Conservation (phyloP, 2,888 invertebrate species). For the Sesia apiformis region DNA sequence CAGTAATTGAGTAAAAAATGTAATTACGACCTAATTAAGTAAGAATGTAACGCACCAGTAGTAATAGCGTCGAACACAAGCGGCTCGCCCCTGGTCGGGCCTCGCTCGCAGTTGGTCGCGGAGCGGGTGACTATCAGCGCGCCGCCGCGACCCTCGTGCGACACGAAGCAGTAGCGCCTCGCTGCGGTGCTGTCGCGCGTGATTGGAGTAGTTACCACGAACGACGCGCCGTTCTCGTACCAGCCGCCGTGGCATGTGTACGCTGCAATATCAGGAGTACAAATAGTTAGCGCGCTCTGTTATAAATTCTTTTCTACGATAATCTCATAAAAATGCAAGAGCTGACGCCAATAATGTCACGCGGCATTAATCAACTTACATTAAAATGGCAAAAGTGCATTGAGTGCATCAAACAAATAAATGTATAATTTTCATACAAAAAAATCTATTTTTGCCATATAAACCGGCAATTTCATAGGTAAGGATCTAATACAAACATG, state of each 20-base stretch:
- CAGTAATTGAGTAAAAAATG: background rate
- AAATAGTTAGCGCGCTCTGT: too few relatives aligned
- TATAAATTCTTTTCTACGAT: too few relatives aligned
- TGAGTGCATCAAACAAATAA: too few relatives aligned
- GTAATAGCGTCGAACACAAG: conserved; percentile 81
- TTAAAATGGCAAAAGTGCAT: too few relatives aligned
- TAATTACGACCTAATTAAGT: background rate
- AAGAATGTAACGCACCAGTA: conserved; percentile 52
- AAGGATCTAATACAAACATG: too few relatives aligned
- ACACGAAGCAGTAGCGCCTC: conserved; percentile 84
- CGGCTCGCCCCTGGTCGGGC: conserved; percentile 76
- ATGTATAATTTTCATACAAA: too few relatives aligned
- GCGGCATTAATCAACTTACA: too few relatives aligned
- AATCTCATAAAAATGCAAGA: too few relatives aligned
- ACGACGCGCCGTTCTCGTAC: conserved; percentile 90
- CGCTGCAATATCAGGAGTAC: conserved; percentile 63
- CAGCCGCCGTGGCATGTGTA: conserved; percentile 93
- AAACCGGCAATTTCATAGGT: too few relatives aligned
- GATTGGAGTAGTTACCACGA: conserved; percentile 86
- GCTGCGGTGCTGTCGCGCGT: conserved; percentile 79
- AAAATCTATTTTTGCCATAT: too few relatives aligned
- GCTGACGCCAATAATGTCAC: too few relatives aligned
- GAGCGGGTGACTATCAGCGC: conserved; percentile 76
- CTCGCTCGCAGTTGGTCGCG: conserved; percentile 78
- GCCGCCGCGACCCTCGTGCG: conserved; percentile 72